Evolutionary conservation across 2,113 vertebrate species (phyloP).

Genomic region (Scalopus aquaticus): DNA sequence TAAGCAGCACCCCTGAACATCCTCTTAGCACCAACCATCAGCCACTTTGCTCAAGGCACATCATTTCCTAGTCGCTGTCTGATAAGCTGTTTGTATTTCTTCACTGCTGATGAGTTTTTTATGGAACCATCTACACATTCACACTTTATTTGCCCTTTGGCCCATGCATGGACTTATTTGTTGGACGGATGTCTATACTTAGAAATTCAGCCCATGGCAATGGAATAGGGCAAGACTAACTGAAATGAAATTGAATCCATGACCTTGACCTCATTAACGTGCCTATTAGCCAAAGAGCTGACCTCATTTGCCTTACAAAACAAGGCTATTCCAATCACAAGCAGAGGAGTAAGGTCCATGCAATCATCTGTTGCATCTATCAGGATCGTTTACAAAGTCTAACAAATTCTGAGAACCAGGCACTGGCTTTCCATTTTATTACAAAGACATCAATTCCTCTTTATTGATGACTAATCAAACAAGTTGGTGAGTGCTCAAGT

Average conservation of each 20-base stretch:
- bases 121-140: background rate
- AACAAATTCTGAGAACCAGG: background rate
- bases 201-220: background rate
- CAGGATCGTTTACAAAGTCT: background rate
- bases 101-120: background rate
- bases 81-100: background rate
- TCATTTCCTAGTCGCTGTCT: background rate
- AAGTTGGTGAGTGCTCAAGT: background rate
- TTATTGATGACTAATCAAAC: background rate
- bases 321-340: background rate
- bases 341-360: background rate
- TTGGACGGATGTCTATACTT: background rate
- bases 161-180: background rate
- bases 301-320: background rate
- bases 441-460: background rate
- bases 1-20: rapidly evolving
- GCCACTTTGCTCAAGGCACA: background rate
- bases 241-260: slow-evolving; percentile 17
- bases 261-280: slow-evolving; percentile 19
- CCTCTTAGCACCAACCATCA: background rate
- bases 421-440: background rate
- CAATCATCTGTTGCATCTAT: background rate
- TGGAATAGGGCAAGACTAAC: background rate
- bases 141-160: background rate
- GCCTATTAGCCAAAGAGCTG: background rate